These are phyloP conservation scores for Cerceris rybyensis DNA, from an alignment of 2,888 invertebrate genomes.

Conservation along the genomic window DNA sequence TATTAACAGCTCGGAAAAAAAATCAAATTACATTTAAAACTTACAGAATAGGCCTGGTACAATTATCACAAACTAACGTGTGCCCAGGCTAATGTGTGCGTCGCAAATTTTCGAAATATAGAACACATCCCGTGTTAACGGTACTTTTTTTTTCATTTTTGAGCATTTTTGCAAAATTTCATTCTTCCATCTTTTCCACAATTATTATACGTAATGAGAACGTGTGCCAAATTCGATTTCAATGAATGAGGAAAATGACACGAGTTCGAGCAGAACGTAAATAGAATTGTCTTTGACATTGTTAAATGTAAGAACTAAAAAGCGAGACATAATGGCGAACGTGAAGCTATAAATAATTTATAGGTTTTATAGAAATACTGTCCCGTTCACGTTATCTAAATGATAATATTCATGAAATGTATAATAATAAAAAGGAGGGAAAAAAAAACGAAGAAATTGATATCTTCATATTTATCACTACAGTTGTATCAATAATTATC, in stretches of 20 bases:
- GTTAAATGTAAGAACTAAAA: not conserved
- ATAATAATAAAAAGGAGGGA: not conserved
- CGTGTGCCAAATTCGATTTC: conserved; percentile 53
- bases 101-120: conserved; percentile 49
- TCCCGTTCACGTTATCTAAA: too few relatives aligned
- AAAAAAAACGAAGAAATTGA: conserved; percentile 6
- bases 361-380: not conserved
- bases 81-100: conserved; percentile 64
- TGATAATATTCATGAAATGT: not conserved
- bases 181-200: not conserved
- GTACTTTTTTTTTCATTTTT: conserved; percentile 21
- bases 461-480: not conserved
- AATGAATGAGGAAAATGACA: conserved; percentile 8
- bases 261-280: conserved; percentile 23
- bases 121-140: conserved; percentile 46
- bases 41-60: conserved; percentile 80
- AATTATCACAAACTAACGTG: conserved; percentile 53
- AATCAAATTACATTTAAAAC: conserved; percentile 62
- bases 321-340: too few relatives aligned
- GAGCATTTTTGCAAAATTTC: conserved; percentile 48
- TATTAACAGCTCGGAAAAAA: conserved; percentile 50
- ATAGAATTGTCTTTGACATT: not conserved
- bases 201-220: conserved; percentile 23
- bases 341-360: too few relatives aligned
- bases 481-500: not conserved